These are phyloP conservation scores for Kryptopterus vitreolus DNA, from an alignment of 2,797 vertebrate genomes.

Conservation along the genomic window DNA sequence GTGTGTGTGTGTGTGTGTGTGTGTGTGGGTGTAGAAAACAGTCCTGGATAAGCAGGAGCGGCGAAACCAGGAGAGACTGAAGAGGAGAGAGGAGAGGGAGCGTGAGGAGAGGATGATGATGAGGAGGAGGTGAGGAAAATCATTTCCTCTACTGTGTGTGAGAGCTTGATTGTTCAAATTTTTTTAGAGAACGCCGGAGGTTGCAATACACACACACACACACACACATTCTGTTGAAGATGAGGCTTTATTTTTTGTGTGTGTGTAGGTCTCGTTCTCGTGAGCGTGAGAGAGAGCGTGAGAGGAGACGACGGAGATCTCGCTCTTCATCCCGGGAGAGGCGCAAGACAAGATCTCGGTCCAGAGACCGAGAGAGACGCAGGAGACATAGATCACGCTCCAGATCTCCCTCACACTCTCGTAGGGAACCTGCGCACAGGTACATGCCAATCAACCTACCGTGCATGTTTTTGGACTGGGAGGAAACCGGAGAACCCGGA, in stretches of 20 bases:
- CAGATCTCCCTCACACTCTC: slow-evolving; percentile 79
- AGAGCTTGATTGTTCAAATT: too few relatives aligned
- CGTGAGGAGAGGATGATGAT: slow-evolving; percentile 83
- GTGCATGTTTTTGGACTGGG: too few relatives aligned
- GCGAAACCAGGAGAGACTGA: slow-evolving; percentile 92
- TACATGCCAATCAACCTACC: neutral
- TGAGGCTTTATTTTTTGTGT: neutral
- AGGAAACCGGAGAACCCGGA: too few relatives aligned
- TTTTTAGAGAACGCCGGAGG: slow-evolving; percentile 81
- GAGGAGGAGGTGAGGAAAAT: slow-evolving; percentile 77
- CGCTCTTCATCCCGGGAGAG: slow-evolving; percentile 75
- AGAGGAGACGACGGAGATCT: slow-evolving; percentile 51
- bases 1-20: neutral
- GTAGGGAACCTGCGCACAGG: slow-evolving; percentile 51
- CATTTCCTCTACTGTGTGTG: neutral
- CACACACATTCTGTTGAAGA: neutral
- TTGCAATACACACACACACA: slow-evolving; percentile 48
- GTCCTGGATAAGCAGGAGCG: slow-evolving; percentile 94
- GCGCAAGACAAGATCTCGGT: slow-evolving; percentile 61
- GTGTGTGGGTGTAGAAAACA: slow-evolving; percentile 79
- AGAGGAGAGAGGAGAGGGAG: slow-evolving; percentile 91
- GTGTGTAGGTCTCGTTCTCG: slow-evolving; percentile 83
- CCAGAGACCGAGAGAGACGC: slow-evolving; percentile 65
- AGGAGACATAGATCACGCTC: slow-evolving; percentile 85
- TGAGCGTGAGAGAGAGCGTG: slow-evolving; percentile 39